phyloP scores from a whole-genome alignment of 2,113 vertebrate genomes.

The Brachirus orientalis region DNA sequence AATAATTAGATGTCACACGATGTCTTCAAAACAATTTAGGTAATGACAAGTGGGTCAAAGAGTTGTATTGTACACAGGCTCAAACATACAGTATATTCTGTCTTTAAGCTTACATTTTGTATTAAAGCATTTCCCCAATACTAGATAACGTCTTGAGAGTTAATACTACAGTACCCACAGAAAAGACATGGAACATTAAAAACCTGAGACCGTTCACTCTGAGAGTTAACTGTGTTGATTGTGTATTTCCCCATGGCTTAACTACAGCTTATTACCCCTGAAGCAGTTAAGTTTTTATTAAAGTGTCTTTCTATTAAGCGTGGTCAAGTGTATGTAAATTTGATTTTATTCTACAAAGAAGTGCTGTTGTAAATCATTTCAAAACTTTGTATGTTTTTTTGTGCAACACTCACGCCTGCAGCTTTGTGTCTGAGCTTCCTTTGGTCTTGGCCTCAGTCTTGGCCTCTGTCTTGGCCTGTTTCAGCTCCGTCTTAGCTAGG shows the following conservation, averaged over 20 bases:
- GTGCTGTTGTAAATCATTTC: neutral
- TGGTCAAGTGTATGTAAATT: neutral
- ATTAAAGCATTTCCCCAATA: too few relatives aligned
- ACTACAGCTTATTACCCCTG: neutral
- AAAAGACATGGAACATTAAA: too few relatives aligned
- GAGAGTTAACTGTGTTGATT: neutral
- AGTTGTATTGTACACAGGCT: too few relatives aligned
- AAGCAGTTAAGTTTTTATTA: neutral
- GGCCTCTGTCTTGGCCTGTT: conserved; percentile 75
- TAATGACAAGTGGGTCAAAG: too few relatives aligned
- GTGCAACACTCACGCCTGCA: conserved; percentile 51
- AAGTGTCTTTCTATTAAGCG: neutral
- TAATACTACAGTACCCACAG: too few relatives aligned
- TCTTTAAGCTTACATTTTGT: too few relatives aligned
- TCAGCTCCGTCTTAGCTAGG: conserved; percentile 74
- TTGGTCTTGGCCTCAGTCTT: conserved; percentile 75
- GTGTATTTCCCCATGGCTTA: neutral
- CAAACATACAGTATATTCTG: too few relatives aligned
- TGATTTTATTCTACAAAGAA: neutral
- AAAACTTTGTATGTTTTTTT: neutral
- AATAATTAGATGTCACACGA: too few relatives aligned
- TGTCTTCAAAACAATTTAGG: too few relatives aligned
- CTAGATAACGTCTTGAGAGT: too few relatives aligned
- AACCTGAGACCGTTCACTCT: too few relatives aligned
- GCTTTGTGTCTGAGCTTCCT: conserved; percentile 59